A percentile compares a stretch with the other conserved stretches of the same genome.
Conservation (phyloP, 2,113 vertebrate genomes). For the Formicarius rufipectus region DNA sequence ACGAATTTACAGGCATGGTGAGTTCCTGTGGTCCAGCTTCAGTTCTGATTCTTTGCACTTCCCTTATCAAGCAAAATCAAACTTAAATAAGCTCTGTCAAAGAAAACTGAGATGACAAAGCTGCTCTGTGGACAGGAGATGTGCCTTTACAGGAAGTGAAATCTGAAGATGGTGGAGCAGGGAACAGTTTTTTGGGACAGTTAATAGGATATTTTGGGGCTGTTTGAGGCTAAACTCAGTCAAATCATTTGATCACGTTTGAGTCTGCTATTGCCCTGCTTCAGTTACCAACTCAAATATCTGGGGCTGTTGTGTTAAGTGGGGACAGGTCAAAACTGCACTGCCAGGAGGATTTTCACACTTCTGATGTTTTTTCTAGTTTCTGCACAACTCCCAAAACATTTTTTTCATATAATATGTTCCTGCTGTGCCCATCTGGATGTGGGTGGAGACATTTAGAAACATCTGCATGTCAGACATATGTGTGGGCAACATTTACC, state of each 20-base stretch:
- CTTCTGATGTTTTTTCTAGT: conserved; percentile 17
- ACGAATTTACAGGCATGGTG: background rate
- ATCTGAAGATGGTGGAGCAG: background rate
- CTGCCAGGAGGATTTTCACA: conserved; percentile 6
- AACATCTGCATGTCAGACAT: conserved; percentile 49
- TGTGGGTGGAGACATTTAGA: conserved; percentile 28
- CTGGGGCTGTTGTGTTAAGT: conserved; percentile 1
- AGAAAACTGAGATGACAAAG: background rate
- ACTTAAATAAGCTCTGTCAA: background rate
- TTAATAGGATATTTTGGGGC: background rate
- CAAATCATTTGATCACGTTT: background rate
- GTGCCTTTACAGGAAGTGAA: background rate
- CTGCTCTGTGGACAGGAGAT: background rate
- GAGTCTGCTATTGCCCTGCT: background rate
- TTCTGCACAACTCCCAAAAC: background rate
- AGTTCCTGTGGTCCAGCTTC: background rate
- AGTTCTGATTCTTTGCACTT: background rate
- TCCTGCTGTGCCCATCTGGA: conserved; percentile 63
- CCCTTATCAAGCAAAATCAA: background rate
- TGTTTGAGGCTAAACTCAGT: background rate
- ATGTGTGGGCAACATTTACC: conserved; percentile 24
- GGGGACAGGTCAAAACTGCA: conserved; percentile 19
- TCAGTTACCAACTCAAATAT: conserved; percentile 26
- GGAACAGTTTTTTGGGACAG: background rate
- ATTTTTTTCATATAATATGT: conserved; percentile 29